Base-by-base conservation (phyloP, 2,888 invertebrate genomes). In the Chromoteleia sp. region DNA sequence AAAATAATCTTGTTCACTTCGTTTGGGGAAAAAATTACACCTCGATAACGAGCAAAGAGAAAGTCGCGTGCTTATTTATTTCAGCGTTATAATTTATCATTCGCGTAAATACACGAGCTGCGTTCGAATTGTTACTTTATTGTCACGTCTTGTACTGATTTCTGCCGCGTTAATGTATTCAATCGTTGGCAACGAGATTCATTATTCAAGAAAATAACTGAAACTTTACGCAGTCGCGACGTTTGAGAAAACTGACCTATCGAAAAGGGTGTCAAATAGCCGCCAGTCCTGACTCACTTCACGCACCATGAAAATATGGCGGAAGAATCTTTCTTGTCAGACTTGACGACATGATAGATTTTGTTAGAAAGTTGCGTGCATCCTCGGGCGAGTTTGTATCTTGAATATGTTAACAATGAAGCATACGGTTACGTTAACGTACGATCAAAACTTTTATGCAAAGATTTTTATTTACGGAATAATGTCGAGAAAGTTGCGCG, bases 191-290 rank as follows among this genome's bases (percentile, higher is more conserved):
- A n/a, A n/a, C n/a, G n/a, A n/a, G n/a, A n/a, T n/a, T n/a, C n/a
- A n/a, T n/a, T n/a, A n/a, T n/a, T n/a, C 25, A 25, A 25, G 6
- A 25, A 25, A 8, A 45, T 45, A 39, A 14, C 39, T 14, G 39
- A 2, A 14, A 39, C 39, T 2, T 39, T 3, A 14, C 8, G n/a
- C 21, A 25, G 2, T 1, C 6, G 25, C 0, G n/a, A 63, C 73
- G 30, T 70, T 71, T 56, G 82, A 75, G 84, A 84, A 83, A 86
- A 83, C 59, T 84, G 81, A 81, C 79, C 77, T 82, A 77, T 50
- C 43, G 41, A 81, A 83, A 85, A 74, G 77, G 80, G 82, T 81
- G 82, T 76, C 83, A 58, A 58, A 58, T 71, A 80, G 86, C 84
- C 84, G 50, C 70, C 21, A 70, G 84, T 80, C 50, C 48, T 56